phyloP scores from a whole-genome alignment of 2,888 invertebrate species.

The Andrena minutula region DNA sequence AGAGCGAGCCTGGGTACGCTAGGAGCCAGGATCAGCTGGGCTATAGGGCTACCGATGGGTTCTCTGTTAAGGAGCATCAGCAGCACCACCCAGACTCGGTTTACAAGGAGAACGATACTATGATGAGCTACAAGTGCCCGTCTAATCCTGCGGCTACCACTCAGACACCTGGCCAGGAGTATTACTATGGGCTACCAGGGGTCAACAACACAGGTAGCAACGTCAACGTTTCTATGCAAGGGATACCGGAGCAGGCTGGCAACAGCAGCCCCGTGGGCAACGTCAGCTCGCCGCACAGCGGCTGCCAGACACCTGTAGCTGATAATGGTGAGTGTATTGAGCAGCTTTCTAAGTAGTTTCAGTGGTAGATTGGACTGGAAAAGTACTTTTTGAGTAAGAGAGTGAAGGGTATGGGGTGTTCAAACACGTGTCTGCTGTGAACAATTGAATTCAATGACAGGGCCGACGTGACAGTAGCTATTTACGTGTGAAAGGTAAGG shows the following conservation, averaged over 20 bases:
- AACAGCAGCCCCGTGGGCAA: conserved; percentile 75
- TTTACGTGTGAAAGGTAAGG: too few species aligned
- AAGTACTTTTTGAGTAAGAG: too few species aligned
- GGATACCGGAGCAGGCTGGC: conserved; percentile 74
- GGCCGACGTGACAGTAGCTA: too few species aligned
- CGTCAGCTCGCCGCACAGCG: conserved; percentile 77
- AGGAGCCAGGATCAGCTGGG: conserved; percentile 75
- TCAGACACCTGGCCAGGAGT: conserved; percentile 75
- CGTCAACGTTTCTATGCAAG: conserved; percentile 74
- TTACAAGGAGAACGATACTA: conserved; percentile 76
- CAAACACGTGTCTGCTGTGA: too few species aligned
- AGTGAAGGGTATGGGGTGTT: background rate
- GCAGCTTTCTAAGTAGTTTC: background rate
- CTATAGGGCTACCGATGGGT: conserved; percentile 72
- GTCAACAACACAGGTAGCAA: conserved; percentile 64
- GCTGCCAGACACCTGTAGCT: conserved; percentile 78
- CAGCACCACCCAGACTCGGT: conserved; percentile 74
- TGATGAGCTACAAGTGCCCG: conserved; percentile 68
- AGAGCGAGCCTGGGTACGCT: conserved; percentile 78
- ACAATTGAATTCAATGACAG: too few species aligned
- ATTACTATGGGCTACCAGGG: conserved; percentile 78
- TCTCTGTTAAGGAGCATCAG: conserved; percentile 76
- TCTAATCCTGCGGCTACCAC: conserved; percentile 59
- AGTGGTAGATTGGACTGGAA: too few species aligned
- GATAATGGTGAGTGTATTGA: conserved; percentile 78